Percentiles rank a stretch among this genome's conserved stretches.
phyloP scores from a whole-genome alignment of 2,888 invertebrate species.

The Hypomecis punctinalis region DNA sequence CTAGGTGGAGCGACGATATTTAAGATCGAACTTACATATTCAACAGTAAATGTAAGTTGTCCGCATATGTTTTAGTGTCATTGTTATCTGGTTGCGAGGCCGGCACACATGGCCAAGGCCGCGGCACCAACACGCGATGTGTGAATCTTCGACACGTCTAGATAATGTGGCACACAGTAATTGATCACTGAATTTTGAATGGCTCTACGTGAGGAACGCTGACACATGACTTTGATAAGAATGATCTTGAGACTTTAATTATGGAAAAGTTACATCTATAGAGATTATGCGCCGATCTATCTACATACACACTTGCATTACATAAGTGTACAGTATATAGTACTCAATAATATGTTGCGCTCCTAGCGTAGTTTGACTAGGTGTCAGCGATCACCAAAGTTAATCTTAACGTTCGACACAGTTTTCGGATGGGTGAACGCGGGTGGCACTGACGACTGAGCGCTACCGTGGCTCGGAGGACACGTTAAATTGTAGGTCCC shows the following conservation, averaged over 20 bases:
- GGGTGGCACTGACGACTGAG: no score
- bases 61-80: neutral
- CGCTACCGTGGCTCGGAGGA: no score
- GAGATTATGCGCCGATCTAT: no score
- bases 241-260: neutral
- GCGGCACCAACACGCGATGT: constrained; percentile 20
- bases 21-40: no score
- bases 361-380: no score
- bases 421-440: no score
- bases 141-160: constrained; percentile 9
- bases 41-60: neutral
- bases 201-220: neutral
- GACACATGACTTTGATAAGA: constrained; percentile 6
- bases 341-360: no score
- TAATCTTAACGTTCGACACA: no score
- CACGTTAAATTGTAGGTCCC: no score
- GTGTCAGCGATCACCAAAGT: no score
- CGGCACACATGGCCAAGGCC: constrained; percentile 38
- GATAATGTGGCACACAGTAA: constrained; percentile 1
- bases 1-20: no score
- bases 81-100: constrained; percentile 9
- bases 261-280: neutral
- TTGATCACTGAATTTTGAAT: constrained; percentile 4
- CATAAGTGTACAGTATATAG: no score
- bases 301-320: neutral